Base-by-base conservation (phyloP, 37 sponge, comb jelly and placozoan genomes). In the Oopsacas minuta region DNA sequence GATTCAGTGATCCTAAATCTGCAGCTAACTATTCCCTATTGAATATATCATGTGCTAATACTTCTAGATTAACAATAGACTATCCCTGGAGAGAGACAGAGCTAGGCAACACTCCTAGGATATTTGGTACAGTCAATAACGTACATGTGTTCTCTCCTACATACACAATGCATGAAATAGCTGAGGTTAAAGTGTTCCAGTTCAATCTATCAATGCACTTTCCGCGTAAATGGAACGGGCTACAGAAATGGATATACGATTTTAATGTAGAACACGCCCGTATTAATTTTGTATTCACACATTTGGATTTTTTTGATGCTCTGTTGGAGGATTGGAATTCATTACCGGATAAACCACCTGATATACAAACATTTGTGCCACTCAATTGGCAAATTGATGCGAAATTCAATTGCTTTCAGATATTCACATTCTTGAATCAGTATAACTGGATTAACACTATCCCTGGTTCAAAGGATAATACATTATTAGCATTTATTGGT, bases 231-330 rank as follows among this genome's bases (percentile, higher is more conserved):
- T 93, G 94, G 94, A 93, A 93, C 84, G 84, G 49, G 15, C 83
- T 86, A 23, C 94, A 93, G 82, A 89, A 37, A 39, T 93, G 94
- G 94, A 84, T 86, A 52, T 91, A 91, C 89, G 86, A 85, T 30
- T 85, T 93, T 25, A 39, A 38, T 8, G 86, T 81, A 0, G 52
- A 61, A 0, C 39, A 88, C 38, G 86, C 83, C 0, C 84, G 87
- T 37, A 83, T 53, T 37, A 86, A 85, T 53, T 85, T 93, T 52
- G 83, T 93, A 81, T 90, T 93, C 52, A 39, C 88, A 3, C 91
- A 91, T 81, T 86, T 93, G 38, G 91, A 93, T 83, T 91, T 91
- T 37, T 42, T 93, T 36, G 90, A 91, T 88, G 91, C 89, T 90
- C 52, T 53, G 87, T 52, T 1, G 35, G 91, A 88, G 86, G 94